Evolutionary conservation across 2,113 vertebrate genomes (phyloP).

Genomic region (Pseudopipra pipra): DNA sequence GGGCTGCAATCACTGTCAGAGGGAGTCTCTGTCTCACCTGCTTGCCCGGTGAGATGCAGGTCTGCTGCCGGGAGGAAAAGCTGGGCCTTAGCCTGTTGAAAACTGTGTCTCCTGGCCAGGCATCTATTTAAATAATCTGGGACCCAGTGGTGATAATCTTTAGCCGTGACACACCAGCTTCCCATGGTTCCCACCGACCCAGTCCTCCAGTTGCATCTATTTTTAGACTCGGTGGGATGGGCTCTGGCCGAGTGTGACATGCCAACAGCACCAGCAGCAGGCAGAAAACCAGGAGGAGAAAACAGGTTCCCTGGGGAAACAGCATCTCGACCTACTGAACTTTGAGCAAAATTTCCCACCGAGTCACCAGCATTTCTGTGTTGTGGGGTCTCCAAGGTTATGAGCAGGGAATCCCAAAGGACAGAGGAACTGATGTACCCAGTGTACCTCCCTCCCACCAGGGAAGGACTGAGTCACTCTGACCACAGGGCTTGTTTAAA

Average conservation of each 20-base stretch:
- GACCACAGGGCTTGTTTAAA: not conserved
- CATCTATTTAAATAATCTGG: not conserved
- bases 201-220: not conserved
- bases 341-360: not conserved
- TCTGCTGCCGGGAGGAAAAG: not conserved
- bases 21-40: not conserved
- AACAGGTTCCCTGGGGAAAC: not conserved
- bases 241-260: fast-evolving
- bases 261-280: not conserved
- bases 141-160: not conserved
- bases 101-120: not conserved
- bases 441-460: not conserved
- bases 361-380: fast-evolving
- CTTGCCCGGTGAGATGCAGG: fast-evolving
- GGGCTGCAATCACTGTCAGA: fast-evolving
- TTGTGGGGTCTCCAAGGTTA: not conserved
- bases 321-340: not conserved
- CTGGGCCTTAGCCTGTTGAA: not conserved
- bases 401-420: not conserved
- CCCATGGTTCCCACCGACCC: not conserved
- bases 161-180: not conserved
- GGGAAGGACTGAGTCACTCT: not conserved
- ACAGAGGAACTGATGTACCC: not conserved
- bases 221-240: not conserved
- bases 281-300: not conserved